Conservation (phyloP, 2,888 invertebrate species). For the Catocala nupta region DNA sequence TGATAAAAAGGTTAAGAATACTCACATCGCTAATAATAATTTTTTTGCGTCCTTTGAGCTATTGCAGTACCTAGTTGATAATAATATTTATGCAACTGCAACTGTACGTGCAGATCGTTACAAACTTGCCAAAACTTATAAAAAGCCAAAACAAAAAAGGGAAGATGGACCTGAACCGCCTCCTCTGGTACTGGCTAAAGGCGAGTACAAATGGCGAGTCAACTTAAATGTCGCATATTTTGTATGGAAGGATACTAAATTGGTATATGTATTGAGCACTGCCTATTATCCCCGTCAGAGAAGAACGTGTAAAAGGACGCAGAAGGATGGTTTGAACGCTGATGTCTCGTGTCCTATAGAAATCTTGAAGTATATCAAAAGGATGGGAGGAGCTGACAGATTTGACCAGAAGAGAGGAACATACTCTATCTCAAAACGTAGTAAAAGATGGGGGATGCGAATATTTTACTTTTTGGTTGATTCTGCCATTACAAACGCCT, state of each 20-base stretch:
- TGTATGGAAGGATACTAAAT: constrained; percentile 29
- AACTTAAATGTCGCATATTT: constrained; percentile 27
- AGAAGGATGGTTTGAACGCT: constrained; percentile 33
- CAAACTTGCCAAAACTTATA: constrained; percentile 22
- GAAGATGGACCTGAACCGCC: constrained; percentile 19
- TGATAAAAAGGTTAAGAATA: constrained; percentile 13
- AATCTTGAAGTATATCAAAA: constrained; percentile 22
- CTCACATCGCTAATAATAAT: constrained; percentile 1
- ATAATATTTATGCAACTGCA: constrained; percentile 28
- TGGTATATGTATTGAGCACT: constrained; percentile 19
- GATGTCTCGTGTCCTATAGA: constrained; percentile 21
- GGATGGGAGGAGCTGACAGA: constrained; percentile 8
- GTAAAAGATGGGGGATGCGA: constrained; percentile 18
- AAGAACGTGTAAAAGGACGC: constrained; percentile 21
- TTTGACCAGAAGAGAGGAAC: constrained; percentile 17
- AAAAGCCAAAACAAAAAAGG: constrained; percentile 22
- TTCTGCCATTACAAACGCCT: constrained; percentile 17
- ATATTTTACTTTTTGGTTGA: constrained; percentile 20
- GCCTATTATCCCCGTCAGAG: constrained; percentile 24
- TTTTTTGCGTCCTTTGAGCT: constrained; percentile 29
- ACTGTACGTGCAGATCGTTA: constrained; percentile 20
- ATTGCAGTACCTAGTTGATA: constrained; percentile 24
- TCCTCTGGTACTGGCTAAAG: constrained; percentile 16
- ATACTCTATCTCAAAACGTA: constrained; percentile 11
- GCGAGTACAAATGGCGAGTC: constrained; percentile 26